These are phyloP conservation scores for Coelinius sp. DNA, from an alignment of 2,888 invertebrate species.

Conservation along the genomic window DNA sequence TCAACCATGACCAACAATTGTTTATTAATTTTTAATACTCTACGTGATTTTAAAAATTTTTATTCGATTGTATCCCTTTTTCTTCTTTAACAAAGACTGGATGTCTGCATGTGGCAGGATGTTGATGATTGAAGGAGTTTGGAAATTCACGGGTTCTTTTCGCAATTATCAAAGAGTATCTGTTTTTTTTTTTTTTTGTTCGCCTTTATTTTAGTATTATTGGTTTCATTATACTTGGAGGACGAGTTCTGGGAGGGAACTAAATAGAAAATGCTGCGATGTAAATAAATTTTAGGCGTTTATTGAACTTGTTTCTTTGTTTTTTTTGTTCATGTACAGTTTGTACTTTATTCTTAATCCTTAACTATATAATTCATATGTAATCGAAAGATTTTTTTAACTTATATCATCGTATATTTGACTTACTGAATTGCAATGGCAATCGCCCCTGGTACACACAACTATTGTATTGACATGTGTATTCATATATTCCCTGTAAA, in stretches of 20 bases:
- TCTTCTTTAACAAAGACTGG: background rate
- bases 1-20: conserved; percentile 32
- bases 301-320: conserved; percentile 44
- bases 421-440: too few relatives aligned
- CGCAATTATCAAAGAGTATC: background rate
- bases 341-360: conserved; percentile 26
- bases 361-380: background rate
- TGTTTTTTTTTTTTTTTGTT: background rate
- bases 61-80: background rate
- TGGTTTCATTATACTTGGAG: background rate
- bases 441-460: background rate
- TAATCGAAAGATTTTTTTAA: conserved; percentile 28
- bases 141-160: background rate
- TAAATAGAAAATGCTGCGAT: conserved; percentile 41
- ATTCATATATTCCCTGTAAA: background rate
- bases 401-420: conserved; percentile 18
- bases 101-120: background rate
- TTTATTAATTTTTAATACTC: conserved; percentile 7
- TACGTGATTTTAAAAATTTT: background rate
- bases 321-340: conserved; percentile 54
- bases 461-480: background rate
- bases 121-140: background rate
- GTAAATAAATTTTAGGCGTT: conserved; percentile 60
- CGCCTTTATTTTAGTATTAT: background rate
- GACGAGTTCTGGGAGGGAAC: too few relatives aligned